These are phyloP conservation scores for Aleiodes alternator DNA, from an alignment of 2,888 invertebrate species.

Conservation along the genomic window DNA sequence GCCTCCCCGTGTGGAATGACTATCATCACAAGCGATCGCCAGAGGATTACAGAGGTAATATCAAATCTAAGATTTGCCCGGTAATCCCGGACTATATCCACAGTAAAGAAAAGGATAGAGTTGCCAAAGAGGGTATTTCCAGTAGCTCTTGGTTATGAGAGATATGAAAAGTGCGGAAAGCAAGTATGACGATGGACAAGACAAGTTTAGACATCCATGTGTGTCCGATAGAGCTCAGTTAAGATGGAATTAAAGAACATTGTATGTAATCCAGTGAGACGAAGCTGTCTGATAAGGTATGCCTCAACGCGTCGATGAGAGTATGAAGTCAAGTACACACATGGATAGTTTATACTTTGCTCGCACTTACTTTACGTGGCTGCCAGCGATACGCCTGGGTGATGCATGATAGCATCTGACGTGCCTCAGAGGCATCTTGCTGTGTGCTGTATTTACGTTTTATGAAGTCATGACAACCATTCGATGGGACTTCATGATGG, in stretches of 20 bases:
- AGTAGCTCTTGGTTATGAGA: no score
- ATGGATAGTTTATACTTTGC: slow-evolving; percentile 67
- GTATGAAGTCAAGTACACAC: slow-evolving; percentile 61
- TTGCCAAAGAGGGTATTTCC: no score
- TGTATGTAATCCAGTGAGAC: slow-evolving; percentile 66
- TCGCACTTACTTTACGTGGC: slow-evolving; percentile 59
- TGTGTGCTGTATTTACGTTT: slow-evolving; percentile 51
- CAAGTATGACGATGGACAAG: background rate
- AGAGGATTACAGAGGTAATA: no score
- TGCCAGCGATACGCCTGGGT: slow-evolving; percentile 64
- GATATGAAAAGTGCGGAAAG: background rate
- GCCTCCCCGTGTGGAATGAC: no score
- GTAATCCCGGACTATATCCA: no score
- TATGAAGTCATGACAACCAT: slow-evolving; percentile 69
- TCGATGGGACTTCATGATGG: slow-evolving; percentile 58
- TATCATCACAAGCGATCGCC: no score
- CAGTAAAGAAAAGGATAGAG: no score
- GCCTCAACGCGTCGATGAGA: slow-evolving; percentile 42
- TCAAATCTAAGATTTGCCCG: no score
- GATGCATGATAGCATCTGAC: slow-evolving; percentile 70
- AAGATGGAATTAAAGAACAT: slow-evolving; percentile 55
- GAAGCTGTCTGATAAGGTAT: slow-evolving; percentile 51
- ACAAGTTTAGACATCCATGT: background rate
- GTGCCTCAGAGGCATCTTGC: slow-evolving; percentile 49
- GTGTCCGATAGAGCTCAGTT: slow-evolving; percentile 1